Percentiles rank a stretch among this genome's conserved stretches.
Conservation (phyloP, 2,888 invertebrate genomes). For the Phragmatobia fuliginosa region DNA sequence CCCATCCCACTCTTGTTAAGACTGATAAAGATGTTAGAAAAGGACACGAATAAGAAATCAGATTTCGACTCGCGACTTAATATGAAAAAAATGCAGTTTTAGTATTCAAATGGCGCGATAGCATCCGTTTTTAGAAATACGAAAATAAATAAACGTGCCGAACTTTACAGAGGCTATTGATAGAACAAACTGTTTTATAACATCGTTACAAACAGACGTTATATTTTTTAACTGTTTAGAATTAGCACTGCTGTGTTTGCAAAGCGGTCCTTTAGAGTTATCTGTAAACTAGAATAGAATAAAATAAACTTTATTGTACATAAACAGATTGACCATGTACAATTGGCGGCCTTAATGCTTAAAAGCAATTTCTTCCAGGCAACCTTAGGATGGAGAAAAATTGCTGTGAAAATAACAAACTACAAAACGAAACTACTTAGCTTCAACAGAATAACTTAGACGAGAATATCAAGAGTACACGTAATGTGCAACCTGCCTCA, state of each 20-base stretch:
- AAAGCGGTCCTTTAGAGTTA: slow-evolving; percentile 45
- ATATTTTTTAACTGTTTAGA: slow-evolving; percentile 47
- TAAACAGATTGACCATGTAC: no score
- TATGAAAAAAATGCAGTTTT: slow-evolving; percentile 77
- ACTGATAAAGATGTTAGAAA: slow-evolving; percentile 47
- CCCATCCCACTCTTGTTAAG: slow-evolving; percentile 65
- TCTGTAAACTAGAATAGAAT: no score
- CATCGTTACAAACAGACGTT: slow-evolving; percentile 75
- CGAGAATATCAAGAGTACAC: background rate
- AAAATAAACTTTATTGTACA: no score
- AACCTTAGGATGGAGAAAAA: no score
- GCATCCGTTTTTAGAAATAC: slow-evolving; percentile 84
- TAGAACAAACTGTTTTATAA: slow-evolving; percentile 79
- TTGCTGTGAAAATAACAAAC: no score
- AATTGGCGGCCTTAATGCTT: no score
- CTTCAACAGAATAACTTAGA: background rate
- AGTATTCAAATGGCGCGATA: slow-evolving; percentile 83
- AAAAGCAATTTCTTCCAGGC: no score
- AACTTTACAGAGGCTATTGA: slow-evolving; percentile 66
- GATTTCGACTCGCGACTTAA: slow-evolving; percentile 54
- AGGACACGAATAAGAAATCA: slow-evolving; percentile 59
- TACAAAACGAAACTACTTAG: no score
- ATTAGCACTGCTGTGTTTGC: slow-evolving; percentile 49
- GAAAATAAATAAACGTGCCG: slow-evolving; percentile 75
- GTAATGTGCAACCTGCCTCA: background rate